phyloP scores from a whole-genome alignment of 2,113 vertebrate species.

The Gobiocypris rarus region DNA sequence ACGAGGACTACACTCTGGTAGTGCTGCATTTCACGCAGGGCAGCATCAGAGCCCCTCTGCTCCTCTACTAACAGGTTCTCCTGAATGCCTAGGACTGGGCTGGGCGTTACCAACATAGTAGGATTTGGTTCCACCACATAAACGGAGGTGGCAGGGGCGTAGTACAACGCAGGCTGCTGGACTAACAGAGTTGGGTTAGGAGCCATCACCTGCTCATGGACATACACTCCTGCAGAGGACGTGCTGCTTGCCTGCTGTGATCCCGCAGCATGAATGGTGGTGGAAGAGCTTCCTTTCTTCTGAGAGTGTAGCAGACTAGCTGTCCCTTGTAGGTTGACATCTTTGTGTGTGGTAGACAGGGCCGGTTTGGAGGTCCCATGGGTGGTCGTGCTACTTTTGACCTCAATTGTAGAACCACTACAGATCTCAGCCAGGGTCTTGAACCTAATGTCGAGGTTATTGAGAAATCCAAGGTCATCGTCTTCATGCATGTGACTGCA shows the following conservation, averaged over 20 bases:
- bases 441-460: constrained; percentile 90
- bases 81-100: constrained; percentile 57
- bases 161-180: constrained; percentile 75
- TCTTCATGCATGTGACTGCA: constrained; percentile 88
- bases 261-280: constrained; percentile 58
- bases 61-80: constrained; percentile 70
- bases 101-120: constrained; percentile 63
- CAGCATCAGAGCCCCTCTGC: constrained; percentile 33
- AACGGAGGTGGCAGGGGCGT: constrained; percentile 65
- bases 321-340: background rate
- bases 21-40: constrained; percentile 27
- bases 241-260: constrained; percentile 12
- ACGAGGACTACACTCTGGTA: constrained; percentile 18
- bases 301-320: background rate
- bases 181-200: constrained; percentile 70
- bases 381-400: background rate
- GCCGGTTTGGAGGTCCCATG: constrained; percentile 38
- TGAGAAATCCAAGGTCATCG: constrained; percentile 83
- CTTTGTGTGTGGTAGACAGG: constrained; percentile 28
- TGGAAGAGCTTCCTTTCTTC: constrained; percentile 45
- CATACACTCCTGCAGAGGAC: constrained; percentile 43
- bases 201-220: constrained; percentile 65
- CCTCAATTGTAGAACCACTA: constrained; percentile 74
- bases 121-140: constrained; percentile 74
- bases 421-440: constrained; percentile 91